Evolutionary conservation across 2,797 vertebrate species (phyloP), one percentile per base, ranked within the genome.

Genomic region (Rhynchotus rufescens): DNA sequence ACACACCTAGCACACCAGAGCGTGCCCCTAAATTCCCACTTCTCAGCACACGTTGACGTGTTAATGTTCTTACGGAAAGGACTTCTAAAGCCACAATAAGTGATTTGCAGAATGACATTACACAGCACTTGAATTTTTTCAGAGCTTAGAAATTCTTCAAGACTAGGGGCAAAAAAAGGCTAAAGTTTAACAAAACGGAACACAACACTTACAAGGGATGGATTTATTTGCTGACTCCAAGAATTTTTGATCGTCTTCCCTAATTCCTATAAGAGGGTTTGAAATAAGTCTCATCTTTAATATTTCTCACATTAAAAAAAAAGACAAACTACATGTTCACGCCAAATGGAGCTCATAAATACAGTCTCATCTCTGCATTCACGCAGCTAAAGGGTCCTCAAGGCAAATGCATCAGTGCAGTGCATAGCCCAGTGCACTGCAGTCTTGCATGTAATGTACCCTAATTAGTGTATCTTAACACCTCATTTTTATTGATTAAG

Each of bases 1-100:
- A 65, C 0, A 12, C 12, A 4, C 5, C 15, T 23, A n/a, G 60
- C 57, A 52, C 65, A 40, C 17, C 79, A 51, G 30, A 83, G 59
- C 0, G 0, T 4, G 56, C 13, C 49, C 44, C 66, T 16, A 3
- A 8, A 51, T 42, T 21, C 23, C 9, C 36, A 10, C 36, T 36
- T 36, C 9, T 36, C 20, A 25, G 36, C 0, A 1, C 16, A 2
- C 5, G 45, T 54, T 86, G 59, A n/a, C 20, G 34, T 1, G 10
- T 15, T 62, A 79, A 76, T 30, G 32, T 21, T 0, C 0, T 4
- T 62, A 32, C 51, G n/a, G 54, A 61, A 60, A 14, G n/a, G 19
- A 12, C 30, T n/a, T 19, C 25, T 60, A 81, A 66, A 79, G 12
- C 67, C 81, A 73, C 78, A 34, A 14, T 1, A 3, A 38, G 16